Evolutionary conservation across 1,140 invertebrate species (phyloP).

Genomic region (Pogonomyrmex californicus): DNA sequence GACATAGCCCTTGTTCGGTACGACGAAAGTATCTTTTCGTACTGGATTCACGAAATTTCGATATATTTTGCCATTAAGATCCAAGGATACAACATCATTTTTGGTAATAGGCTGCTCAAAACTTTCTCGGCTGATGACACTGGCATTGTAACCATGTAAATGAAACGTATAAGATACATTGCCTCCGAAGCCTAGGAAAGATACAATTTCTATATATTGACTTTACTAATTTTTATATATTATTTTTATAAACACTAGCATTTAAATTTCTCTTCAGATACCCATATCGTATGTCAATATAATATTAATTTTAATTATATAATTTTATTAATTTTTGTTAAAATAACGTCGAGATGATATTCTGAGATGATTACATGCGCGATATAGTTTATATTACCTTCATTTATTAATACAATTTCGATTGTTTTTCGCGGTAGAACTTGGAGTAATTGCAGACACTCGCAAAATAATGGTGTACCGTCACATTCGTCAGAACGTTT

Average conservation of each 20-base stretch:
- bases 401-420: constrained; percentile 77
- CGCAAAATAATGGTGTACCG: constrained; percentile 75
- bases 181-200: constrained; percentile 73
- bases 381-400: constrained; percentile 67
- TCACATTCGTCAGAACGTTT: constrained; percentile 68
- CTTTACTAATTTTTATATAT: not conserved
- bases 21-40: constrained; percentile 78
- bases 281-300: no score
- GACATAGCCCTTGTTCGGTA: constrained; percentile 79
- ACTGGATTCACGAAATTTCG: constrained; percentile 81
- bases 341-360: not conserved
- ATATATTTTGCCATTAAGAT: constrained; percentile 81
- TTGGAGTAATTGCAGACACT: constrained; percentile 77
- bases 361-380: not conserved
- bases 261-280: not conserved
- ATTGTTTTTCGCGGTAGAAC: constrained; percentile 66
- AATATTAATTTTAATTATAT: no score
- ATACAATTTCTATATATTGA: not conserved
- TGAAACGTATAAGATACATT: constrained; percentile 77
- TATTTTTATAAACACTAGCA: not conserved
- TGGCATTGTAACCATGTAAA: constrained; percentile 76
- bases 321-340: not conserved
- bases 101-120: constrained; percentile 74
- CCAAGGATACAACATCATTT: constrained; percentile 75
- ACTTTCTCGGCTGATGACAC: constrained; percentile 65